A percentile compares a stretch with the other conserved stretches of the same genome.
Evolutionary conservation across 2,888 invertebrate species (phyloP).

Genomic region (Diabrotica balteata): DNA sequence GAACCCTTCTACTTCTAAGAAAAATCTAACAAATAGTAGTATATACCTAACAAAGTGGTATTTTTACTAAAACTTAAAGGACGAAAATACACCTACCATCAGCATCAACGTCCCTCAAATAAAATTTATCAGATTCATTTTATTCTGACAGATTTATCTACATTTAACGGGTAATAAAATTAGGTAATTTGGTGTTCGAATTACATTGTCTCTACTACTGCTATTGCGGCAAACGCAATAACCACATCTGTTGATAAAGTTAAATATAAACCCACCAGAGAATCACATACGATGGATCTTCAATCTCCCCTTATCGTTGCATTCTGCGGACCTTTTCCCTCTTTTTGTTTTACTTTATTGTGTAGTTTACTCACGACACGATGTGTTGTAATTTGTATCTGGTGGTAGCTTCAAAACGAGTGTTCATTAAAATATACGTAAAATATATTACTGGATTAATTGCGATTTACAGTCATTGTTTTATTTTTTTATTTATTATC

Average conservation of each 20-base stretch:
- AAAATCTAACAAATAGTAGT: too few species aligned
- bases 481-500: too few species aligned
- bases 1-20: too few species aligned
- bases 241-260: constrained; percentile 36
- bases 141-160: constrained; percentile 34
- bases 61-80: too few species aligned
- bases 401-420: too few species aligned
- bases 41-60: too few species aligned
- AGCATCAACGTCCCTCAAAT: constrained; percentile 6
- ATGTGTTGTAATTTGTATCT: too few species aligned
- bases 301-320: constrained; percentile 29
- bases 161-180: constrained; percentile 46
- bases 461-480: too few species aligned
- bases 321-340: neutral
- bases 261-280: constrained; percentile 30
- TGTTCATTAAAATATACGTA: too few species aligned
- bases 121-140: constrained; percentile 11
- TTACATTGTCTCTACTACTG: constrained; percentile 27
- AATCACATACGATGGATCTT: constrained; percentile 20
- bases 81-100: too few species aligned
- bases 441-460: too few species aligned
- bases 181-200: constrained; percentile 42
- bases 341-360: constrained; percentile 9
- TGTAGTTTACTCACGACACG: too few species aligned
- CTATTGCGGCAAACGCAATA: constrained; percentile 28